Base-by-base conservation (phyloP, 2,113 vertebrate species). In the Cairina moschata region DNA sequence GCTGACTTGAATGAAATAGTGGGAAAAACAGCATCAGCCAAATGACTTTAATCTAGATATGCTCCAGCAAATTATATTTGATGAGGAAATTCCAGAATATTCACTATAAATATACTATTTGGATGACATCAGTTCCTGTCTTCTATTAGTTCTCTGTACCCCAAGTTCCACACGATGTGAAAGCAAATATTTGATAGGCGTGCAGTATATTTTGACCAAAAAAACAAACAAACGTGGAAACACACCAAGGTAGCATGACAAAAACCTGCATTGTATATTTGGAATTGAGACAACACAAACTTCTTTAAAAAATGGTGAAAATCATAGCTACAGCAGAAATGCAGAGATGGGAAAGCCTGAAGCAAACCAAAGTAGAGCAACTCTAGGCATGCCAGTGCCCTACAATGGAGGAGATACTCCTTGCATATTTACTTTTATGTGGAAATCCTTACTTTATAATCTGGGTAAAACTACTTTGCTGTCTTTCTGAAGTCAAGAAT, bases 1-100 rank as follows among this genome's bases (percentile, higher is more conserved):
- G 91, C 86, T 92, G 91, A 88, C 50, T 90, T 90, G 76, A 95
- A 92, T 93, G 68, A 67, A 96, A 67, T 13, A 93, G 72, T 83
- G 75, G 76, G 92, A 94, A 94, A 60, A 71, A 74, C 7, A 86
- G 32, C 79, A 88, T 80, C 79, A 90, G 72, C 75, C 76, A 91
- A 85, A 85, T 91, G 3, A 68, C 74, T 93, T 76, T 38, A 63
- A 68, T 71, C 71, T 60, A 85, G 48, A 50, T 91, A 86, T 91
- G 59, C 38, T 94, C 40, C 44, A 83, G 46, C 4, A 0, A 83
- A 83, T 94, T 26, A 31, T 81, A 83, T 88, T 55, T 71, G 73
- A 90, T 91, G 83, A 88, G 46, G 82, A 90, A 88, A 78, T 71
- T 92, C 73, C 73, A 88, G 73, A 92, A 74, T 81, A 81, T 88